Evolutionary conservation across 2,888 invertebrate genomes (phyloP).

Genomic region (Caenorhabditis drosophilae): DNA sequence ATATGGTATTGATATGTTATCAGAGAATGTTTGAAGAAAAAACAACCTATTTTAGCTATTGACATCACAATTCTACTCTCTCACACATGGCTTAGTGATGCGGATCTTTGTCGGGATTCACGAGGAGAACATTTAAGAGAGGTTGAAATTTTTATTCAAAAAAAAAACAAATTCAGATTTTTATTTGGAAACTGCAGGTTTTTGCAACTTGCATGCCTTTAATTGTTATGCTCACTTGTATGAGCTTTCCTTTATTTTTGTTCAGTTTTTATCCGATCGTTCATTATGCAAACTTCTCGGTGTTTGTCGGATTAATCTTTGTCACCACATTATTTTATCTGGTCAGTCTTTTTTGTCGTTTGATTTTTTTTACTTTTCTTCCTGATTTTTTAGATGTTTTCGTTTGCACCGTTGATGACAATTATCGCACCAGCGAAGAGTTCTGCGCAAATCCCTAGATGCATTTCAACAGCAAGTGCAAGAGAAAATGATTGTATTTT

Average conservation of each 20-base stretch:
- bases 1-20: too few species aligned
- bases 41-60: conserved; percentile 14
- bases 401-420: conserved; percentile 34
- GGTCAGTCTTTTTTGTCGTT: conserved; percentile 16
- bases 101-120: conserved; percentile 27
- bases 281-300: conserved; percentile 39
- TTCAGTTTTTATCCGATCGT: conserved; percentile 32
- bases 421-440: conserved; percentile 20
- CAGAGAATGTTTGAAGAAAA: too few species aligned
- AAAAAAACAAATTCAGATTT: too few species aligned
- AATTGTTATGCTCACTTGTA: conserved; percentile 27
- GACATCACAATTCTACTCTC: conserved; percentile 30
- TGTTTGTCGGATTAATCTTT: conserved; percentile 34
- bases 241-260: conserved; percentile 34
- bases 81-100: conserved; percentile 35
- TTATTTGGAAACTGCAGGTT: conserved; percentile 8
- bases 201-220: conserved; percentile 44
- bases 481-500: not conserved
- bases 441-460: conserved; percentile 6
- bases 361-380: not conserved
- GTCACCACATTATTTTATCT: conserved; percentile 26
- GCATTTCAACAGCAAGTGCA: too few species aligned
- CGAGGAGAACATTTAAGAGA: conserved; percentile 26
- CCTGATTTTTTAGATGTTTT: conserved; percentile 30
- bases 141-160: conserved; percentile 7